Conservation (phyloP, 2,113 vertebrate genomes). For the Albula goreensis region DNA sequence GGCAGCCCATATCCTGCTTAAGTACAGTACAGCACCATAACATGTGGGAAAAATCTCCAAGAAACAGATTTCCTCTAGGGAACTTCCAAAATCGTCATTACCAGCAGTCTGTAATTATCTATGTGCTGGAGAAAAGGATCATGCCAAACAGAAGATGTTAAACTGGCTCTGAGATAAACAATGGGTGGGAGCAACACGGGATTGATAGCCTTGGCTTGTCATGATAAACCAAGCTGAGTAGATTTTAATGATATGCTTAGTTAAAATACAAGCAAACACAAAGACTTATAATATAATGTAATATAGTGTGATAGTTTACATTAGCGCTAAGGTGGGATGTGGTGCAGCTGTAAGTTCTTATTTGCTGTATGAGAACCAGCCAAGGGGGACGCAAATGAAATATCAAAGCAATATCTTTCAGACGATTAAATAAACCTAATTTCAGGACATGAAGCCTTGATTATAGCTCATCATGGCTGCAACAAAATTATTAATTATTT, state of each 20-base stretch:
- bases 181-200: conserved; percentile 47
- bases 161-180: conserved; percentile 14
- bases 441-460: neutral
- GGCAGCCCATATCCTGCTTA: neutral
- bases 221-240: conserved; percentile 51
- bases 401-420: neutral
- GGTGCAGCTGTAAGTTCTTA: neutral
- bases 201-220: conserved; percentile 56
- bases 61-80: neutral
- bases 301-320: neutral
- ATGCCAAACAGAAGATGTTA: neutral
- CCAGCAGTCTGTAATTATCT: neutral
- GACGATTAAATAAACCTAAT: neutral
- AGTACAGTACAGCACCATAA: neutral
- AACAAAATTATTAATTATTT: neutral
- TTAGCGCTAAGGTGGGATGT: neutral
- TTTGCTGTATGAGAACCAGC: neutral
- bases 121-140: neutral
- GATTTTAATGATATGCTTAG: conserved; percentile 46
- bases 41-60: neutral
- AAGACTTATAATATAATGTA: neutral
- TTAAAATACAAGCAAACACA: neutral
- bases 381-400: neutral
- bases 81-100: neutral
- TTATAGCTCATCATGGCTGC: neutral